Evolutionary conservation across 2,888 invertebrate genomes (phyloP).

Genomic region (Melolontha melolontha): DNA sequence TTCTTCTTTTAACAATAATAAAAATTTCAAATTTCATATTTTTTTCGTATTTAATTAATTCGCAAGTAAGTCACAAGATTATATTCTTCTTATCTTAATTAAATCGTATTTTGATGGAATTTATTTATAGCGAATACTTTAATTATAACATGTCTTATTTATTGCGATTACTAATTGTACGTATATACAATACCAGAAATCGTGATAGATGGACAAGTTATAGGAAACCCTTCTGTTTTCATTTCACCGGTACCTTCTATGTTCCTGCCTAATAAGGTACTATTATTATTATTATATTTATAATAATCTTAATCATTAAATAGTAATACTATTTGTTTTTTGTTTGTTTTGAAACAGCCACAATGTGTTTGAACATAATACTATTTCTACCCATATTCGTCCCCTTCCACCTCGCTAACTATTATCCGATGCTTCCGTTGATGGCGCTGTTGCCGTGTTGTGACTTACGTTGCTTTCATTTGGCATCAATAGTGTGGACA

Average conservation of each 20-base stretch:
- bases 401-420: constrained; percentile 40
- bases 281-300: background rate
- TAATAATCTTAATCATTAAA: constrained; percentile 17
- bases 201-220: no score
- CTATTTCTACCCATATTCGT: constrained; percentile 1
- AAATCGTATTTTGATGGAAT: no score
- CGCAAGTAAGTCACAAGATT: no score
- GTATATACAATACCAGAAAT: no score
- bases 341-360: constrained; percentile 10
- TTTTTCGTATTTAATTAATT: no score
- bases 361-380: constrained; percentile 7
- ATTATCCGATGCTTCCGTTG: constrained; percentile 46
- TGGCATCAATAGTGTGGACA: constrained; percentile 73
- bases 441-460: constrained; percentile 41
- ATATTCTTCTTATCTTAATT: no score
- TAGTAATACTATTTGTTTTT: constrained; percentile 29
- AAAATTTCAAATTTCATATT: no score
- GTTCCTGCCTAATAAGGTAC: constrained; percentile 33
- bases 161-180: no score
- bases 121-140: no score
- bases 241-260: background rate
- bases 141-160: no score
- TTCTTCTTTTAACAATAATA: no score
- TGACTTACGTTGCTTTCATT: constrained; percentile 52
- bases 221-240: background rate